Evolutionary conservation across 1,140 invertebrate genomes (phyloP).

Genomic region (Uloborus diversus): DNA sequence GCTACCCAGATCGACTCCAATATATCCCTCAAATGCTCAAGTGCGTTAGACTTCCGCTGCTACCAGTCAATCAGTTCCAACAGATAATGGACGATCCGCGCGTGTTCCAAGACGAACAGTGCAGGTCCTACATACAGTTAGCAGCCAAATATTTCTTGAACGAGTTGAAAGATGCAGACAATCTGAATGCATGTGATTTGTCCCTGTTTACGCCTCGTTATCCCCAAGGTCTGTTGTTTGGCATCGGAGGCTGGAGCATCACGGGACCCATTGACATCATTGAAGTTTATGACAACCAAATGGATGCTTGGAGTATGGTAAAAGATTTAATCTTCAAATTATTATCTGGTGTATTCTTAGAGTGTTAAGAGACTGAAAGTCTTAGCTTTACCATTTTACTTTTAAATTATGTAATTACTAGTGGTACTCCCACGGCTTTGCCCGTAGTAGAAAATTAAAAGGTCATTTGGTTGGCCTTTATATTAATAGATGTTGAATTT

Average conservation of each 20-base stretch:
- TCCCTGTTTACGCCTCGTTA: conserved; percentile 71
- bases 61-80: not conserved
- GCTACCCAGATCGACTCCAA: not conserved
- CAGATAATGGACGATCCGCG: not conserved
- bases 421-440: too few relatives aligned
- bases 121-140: not conserved
- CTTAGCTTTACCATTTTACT: too few relatives aligned
- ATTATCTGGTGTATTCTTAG: too few relatives aligned
- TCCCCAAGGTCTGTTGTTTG: conserved; percentile 76
- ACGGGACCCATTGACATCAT: conserved; percentile 79
- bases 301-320: conserved; percentile 70
- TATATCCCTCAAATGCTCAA: not conserved
- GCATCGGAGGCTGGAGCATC: conserved; percentile 80
- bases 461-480: too few relatives aligned
- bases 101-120: not conserved
- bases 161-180: too few relatives aligned
- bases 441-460: too few relatives aligned
- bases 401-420: too few relatives aligned
- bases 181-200: too few relatives aligned
- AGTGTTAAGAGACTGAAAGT: too few relatives aligned
- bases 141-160: not conserved
- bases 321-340: too few relatives aligned
- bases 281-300: conserved; percentile 76
- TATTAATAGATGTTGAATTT: too few relatives aligned
- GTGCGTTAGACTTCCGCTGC: not conserved